Percentiles rank a stretch among this genome's conserved stretches.
phyloP scores from a whole-genome alignment of 2,888 invertebrate species.

The Arenicola marina region DNA sequence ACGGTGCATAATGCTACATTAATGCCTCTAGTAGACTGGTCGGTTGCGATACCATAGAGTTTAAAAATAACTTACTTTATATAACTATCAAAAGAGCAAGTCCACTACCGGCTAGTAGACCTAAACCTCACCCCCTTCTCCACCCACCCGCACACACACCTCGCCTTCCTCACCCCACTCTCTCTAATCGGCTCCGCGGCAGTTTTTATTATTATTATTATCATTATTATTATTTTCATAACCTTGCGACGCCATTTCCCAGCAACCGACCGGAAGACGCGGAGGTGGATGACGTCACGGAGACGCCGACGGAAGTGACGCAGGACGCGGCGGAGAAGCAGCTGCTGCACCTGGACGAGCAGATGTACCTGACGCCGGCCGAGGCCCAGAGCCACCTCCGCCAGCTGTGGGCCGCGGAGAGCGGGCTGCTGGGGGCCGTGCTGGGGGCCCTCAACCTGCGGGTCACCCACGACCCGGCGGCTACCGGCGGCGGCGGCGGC shows the following conservation, averaged over 20 bases:
- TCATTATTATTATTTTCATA: neutral
- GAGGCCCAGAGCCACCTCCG: slow-evolving; percentile 68
- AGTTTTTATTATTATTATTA: neutral
- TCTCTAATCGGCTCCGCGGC: neutral
- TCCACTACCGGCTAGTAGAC: too few relatives aligned
- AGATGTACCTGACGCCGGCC: slow-evolving; percentile 50
- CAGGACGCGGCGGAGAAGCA: slow-evolving; percentile 25
- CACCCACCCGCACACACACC: too few relatives aligned
- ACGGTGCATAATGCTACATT: too few relatives aligned
- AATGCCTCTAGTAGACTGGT: too few relatives aligned
- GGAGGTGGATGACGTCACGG: neutral
- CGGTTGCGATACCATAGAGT: too few relatives aligned
- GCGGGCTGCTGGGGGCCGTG: slow-evolving; percentile 71
- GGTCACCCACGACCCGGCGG: slow-evolving; percentile 22
- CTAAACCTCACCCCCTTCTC: too few relatives aligned
- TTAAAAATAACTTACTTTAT: too few relatives aligned
- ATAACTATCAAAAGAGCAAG: too few relatives aligned
- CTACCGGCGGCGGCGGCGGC: slow-evolving; percentile 70
- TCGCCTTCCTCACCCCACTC: too few relatives aligned
- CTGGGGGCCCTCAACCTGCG: slow-evolving; percentile 45
- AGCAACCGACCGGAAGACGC: neutral
- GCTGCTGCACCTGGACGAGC: slow-evolving; percentile 10
- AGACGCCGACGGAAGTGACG: slow-evolving; percentile 15
- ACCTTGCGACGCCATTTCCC: neutral
- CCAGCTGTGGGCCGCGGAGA: slow-evolving; percentile 64